phyloP scores from a whole-genome alignment of 2,888 invertebrate genomes.

The Platypus cylindrus region DNA sequence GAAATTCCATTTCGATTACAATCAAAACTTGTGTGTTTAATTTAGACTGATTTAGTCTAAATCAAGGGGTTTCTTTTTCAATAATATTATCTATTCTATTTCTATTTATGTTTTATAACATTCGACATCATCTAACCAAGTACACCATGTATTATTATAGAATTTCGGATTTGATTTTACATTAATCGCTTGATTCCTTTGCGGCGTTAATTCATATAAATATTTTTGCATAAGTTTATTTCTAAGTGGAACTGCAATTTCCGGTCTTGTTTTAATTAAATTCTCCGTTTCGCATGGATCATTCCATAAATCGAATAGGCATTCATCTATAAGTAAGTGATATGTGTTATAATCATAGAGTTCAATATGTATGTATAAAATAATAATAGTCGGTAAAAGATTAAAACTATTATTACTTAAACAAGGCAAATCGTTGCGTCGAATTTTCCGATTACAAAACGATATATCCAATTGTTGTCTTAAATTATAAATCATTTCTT shows the following conservation, averaged over 20 bases:
- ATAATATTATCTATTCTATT: no score
- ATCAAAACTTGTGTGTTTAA: no score
- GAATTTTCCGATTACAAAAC: constrained; percentile 9
- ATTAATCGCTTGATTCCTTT: constrained; percentile 20
- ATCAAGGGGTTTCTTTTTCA: no score
- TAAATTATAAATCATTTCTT: constrained; percentile 13
- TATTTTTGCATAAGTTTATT: constrained; percentile 16
- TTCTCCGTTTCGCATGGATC: constrained; percentile 31
- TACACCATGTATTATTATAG: constrained; percentile 26
- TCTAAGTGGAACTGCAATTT: constrained; percentile 18
- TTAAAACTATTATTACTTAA: constrained; percentile 6
- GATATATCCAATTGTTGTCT: constrained; percentile 18
- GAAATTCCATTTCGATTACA: no score
- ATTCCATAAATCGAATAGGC: constrained; percentile 26
- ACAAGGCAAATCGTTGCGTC: constrained; percentile 9
- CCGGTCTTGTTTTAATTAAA: constrained; percentile 17
- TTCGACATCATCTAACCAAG: constrained; percentile 24
- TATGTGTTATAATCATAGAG: no score
- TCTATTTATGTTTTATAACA: constrained; percentile 6
- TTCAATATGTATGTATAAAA: constrained; percentile 2
- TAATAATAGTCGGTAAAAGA: not conserved
- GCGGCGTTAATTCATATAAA: constrained; percentile 20
- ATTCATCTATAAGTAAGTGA: constrained; percentile 15
- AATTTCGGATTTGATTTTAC: constrained; percentile 21
- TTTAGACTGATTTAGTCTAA: no score